These are phyloP conservation scores for Plagiodera versicolora DNA, from an alignment of 2,888 invertebrate species.

Conservation along the genomic window DNA sequence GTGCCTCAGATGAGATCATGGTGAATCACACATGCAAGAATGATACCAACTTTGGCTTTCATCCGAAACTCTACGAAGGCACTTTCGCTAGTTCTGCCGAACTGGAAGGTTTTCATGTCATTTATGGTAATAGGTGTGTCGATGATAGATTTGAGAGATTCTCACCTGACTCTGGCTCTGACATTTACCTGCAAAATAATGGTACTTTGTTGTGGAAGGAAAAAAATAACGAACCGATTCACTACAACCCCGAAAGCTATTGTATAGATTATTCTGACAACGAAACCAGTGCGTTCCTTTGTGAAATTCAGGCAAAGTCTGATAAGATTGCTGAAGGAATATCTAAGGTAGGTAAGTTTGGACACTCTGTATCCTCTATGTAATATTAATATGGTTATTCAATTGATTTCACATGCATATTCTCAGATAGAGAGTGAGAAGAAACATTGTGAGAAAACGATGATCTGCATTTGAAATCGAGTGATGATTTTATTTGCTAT, in stretches of 20 bases:
- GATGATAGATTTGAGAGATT: background rate
- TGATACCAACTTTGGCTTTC: background rate
- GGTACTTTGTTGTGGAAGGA: background rate
- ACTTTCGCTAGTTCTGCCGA: background rate
- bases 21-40: background rate
- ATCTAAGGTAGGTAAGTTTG: no score
- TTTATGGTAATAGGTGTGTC: background rate
- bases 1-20: conserved; percentile 15
- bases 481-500: no score
- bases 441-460: no score
- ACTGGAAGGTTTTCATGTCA: background rate
- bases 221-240: background rate
- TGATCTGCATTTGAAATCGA: no score
- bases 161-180: background rate
- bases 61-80: conserved; percentile 1
- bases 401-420: no score
- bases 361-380: no score
- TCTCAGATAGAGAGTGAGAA: no score
- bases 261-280: background rate
- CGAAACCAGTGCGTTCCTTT: background rate
- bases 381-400: no score
- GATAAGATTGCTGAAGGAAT: no score
- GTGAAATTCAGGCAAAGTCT: no score
- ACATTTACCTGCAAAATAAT: background rate
- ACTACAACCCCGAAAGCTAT: background rate